Evolutionary conservation across 2,113 vertebrate genomes (phyloP), one percentile per base, ranked within the genome.

Genomic region (Aphelocoma coerulescens): DNA sequence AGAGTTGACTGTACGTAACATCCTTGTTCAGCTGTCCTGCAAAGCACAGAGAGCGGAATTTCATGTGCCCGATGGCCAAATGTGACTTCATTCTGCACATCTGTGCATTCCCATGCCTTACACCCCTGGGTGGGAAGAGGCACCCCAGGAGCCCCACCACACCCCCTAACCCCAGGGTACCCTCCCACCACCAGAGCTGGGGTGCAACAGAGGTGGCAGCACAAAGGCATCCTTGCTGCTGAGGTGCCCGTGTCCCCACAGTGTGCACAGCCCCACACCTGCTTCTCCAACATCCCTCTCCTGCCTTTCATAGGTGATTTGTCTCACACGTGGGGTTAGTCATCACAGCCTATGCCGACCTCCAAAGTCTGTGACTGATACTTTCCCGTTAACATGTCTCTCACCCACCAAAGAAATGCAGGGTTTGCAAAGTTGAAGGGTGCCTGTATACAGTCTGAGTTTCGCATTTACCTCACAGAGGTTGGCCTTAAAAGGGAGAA

Each of bases 11-110:
- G 39, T 98, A 98, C 0, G 97, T 98, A 89, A 98, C 14, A 2
- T 98, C 98, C 84, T 86, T 95, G 88, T 98, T 98, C 67, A 98
- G 95, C 73, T 98, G 97, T 23, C 98, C 98, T 98, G 95, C 59
- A 92, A 97, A 79, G 95, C 71, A 97, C 15, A 90, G 74, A 68
- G 63, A 27, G 46, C 2, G 10, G 89, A 91, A 54, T 8, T 7
- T 66, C 41, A 33, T 2, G 11, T 52, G 59, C 20, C 27, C 11
- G 3, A 11, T 14, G 51, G 9, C 27, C 51, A 80, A 28, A 37
- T 0, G 27, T 23, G 26, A 39, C 33, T 43, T 26, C 6, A 13
- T 37, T 63, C 49, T 43, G 17, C 26, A 57, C 11, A 1, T 52
- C 48, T 39, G 32, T 44, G 22, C 3, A 1, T 44, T 65, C 33